Percentiles rank a stretch among this genome's conserved stretches.
Conservation (phyloP, 2,888 invertebrate genomes). For the Panorpa germanica region DNA sequence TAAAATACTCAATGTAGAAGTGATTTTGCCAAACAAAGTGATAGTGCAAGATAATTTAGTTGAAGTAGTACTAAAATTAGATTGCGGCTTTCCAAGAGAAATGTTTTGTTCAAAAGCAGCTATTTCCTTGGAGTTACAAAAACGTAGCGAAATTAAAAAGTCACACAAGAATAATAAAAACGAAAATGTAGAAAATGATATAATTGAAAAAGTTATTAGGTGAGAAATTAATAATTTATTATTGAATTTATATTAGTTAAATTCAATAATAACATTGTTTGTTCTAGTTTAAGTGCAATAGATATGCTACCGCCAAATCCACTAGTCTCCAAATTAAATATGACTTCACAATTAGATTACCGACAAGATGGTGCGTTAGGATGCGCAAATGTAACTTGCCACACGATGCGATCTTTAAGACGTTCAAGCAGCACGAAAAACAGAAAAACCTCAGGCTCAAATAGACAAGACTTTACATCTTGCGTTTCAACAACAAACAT, state of each 20-base stretch:
- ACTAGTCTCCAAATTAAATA: slow-evolving; percentile 36
- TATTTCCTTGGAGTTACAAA: slow-evolving; percentile 39
- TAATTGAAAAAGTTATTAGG: slow-evolving; percentile 14
- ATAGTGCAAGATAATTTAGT: slow-evolving; percentile 17
- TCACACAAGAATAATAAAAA: slow-evolving; percentile 24
- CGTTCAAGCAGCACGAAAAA: slow-evolving; percentile 54
- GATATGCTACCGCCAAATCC: slow-evolving; percentile 42
- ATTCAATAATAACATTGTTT: slow-evolving; percentile 4
- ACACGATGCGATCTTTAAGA: slow-evolving; percentile 40
- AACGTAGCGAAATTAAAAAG: slow-evolving; percentile 20
- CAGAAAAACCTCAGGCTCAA: slow-evolving; percentile 43
- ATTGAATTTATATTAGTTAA: slow-evolving; percentile 6
- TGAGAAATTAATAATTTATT: slow-evolving; percentile 3
- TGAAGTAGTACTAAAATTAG: slow-evolving; percentile 29
- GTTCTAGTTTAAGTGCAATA: slow-evolving; percentile 23
- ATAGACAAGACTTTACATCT: slow-evolving; percentile 43
- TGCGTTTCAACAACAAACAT: slow-evolving; percentile 32
- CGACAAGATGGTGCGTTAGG: slow-evolving; percentile 67
- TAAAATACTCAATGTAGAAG: slow-evolving; percentile 29
- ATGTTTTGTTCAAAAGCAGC: slow-evolving; percentile 40
- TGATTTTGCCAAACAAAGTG: slow-evolving; percentile 32
- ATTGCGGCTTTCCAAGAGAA: slow-evolving; percentile 42
- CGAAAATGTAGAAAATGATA: slow-evolving; percentile 27
- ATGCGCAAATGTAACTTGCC: slow-evolving; percentile 53
- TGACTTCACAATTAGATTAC: slow-evolving; percentile 52